A percentile compares a stretch with the other conserved stretches of the same genome.
phyloP scores from a whole-genome alignment of 2,797 vertebrate species.

The Lacerta bilineata region DNA sequence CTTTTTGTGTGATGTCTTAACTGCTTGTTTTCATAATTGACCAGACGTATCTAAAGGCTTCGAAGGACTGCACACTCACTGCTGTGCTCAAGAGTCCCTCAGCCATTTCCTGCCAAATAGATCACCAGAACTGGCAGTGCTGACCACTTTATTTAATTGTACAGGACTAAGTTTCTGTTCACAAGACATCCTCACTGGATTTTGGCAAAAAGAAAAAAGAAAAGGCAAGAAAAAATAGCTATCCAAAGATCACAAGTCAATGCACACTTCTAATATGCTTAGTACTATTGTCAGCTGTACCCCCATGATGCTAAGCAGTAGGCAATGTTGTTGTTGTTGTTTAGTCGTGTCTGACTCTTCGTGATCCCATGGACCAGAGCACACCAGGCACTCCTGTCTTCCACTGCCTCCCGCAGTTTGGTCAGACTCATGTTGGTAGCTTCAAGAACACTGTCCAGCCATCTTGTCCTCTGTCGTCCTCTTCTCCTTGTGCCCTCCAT shows the following conservation, averaged over 20 bases:
- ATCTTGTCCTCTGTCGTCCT: too few relatives aligned
- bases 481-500: too few relatives aligned
- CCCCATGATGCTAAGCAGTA: too few relatives aligned
- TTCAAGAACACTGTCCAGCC: too few relatives aligned
- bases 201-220: neutral
- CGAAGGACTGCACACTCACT: neutral
- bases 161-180: neutral
- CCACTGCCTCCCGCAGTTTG: too few relatives aligned
- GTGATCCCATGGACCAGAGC: too few relatives aligned
- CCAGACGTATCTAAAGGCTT: neutral
- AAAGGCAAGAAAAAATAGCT: neutral
- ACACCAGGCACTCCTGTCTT: too few relatives aligned
- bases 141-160: neutral
- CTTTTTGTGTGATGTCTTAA: slow-evolving; percentile 58
- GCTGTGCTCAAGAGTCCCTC: neutral
- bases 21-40: neutral
- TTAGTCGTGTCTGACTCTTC: too few relatives aligned
- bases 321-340: too few relatives aligned
- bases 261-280: neutral
- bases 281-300: neutral
- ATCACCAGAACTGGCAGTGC: neutral
- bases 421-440: too few relatives aligned
- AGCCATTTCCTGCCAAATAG: neutral
- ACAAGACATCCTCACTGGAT: neutral
- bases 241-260: neutral